Base-by-base conservation (phyloP, 1,140 invertebrate genomes). In the Pseudoatta argentina region DNA sequence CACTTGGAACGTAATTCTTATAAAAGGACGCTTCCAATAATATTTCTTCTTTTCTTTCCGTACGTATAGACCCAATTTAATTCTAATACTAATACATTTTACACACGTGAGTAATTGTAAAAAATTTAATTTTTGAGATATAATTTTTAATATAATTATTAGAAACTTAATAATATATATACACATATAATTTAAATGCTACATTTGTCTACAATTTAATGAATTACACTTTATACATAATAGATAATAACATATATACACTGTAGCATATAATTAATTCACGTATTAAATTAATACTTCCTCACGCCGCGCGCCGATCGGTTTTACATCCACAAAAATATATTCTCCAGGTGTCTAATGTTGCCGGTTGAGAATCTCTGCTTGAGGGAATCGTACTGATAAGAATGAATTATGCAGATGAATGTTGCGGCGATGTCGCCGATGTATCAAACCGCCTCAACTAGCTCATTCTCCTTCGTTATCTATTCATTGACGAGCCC, bases 401-500 rank as follows among this genome's bases (percentile, higher is more conserved):
- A 94, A 94, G 93, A 94, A 94, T 92, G 92, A 94, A 94, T 94
- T 94, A 94, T 94, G 93, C 92, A 92, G 92, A 94, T 94, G 93
- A 94, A 94, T 94, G 92, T 93, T 94, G 93, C 91, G 93, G 93
- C 91, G 94, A 94, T 94, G 93, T 94, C 93, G 93, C 93, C 92
- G 93, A 94, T 94, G 93, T 94, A 94, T 94, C 91, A 94, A 92
- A 93, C 92, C 89, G 93, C 89, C 92, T 94, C 93, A 94, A 94
- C 94, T 94, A 92, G 93, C 93, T 94, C 93, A 94, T 94, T 94
- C 93, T 93, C 91, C 93, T 94, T 94, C 93, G 93, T 94, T 94
- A 93, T 94, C 93, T 93, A 93, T 94, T 94, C 94, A 94, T 94
- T 94, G 93, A 93, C 93, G 89, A 92, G 91, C 51, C 87, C 93